Conservation (phyloP, 2,888 invertebrate genomes). For the Epirrhoe tristata region DNA sequence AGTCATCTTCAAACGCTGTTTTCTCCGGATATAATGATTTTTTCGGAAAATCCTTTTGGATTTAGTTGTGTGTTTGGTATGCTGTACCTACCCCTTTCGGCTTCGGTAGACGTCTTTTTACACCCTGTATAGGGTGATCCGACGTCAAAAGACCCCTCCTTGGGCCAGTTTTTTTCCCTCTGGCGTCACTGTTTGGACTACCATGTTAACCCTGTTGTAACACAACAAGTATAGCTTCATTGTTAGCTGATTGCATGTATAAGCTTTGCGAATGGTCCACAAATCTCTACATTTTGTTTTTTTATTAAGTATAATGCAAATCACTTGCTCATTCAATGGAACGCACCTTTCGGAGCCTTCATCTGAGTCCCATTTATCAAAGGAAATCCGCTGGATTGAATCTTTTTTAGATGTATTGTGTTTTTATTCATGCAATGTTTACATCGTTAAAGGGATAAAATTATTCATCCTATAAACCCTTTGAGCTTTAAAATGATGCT, state of each 20-base stretch:
- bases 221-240: neutral
- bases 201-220: too few relatives aligned
- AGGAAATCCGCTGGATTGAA: conserved; percentile 38
- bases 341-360: conserved; percentile 41
- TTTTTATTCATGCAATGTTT: conserved; percentile 23
- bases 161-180: too few relatives aligned
- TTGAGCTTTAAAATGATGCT: neutral
- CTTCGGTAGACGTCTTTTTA: too few relatives aligned
- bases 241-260: conserved; percentile 2
- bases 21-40: too few relatives aligned
- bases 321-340: conserved; percentile 49
- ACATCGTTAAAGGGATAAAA: conserved; percentile 15
- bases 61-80: too few relatives aligned
- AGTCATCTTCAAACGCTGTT: too few relatives aligned
- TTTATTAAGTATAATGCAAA: conserved; percentile 56
- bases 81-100: too few relatives aligned
- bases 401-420: conserved; percentile 27
- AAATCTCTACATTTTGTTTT: conserved; percentile 43
- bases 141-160: too few relatives aligned
- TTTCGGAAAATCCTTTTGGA: too few relatives aligned
- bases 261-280: conserved; percentile 29
- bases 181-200: too few relatives aligned
- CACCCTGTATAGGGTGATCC: too few relatives aligned
- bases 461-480: conserved; percentile 8
- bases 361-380: conserved; percentile 44